These are phyloP conservation scores for Drosophila antonietae DNA, from an alignment of 2,888 invertebrate genomes.

Conservation along the genomic window DNA sequence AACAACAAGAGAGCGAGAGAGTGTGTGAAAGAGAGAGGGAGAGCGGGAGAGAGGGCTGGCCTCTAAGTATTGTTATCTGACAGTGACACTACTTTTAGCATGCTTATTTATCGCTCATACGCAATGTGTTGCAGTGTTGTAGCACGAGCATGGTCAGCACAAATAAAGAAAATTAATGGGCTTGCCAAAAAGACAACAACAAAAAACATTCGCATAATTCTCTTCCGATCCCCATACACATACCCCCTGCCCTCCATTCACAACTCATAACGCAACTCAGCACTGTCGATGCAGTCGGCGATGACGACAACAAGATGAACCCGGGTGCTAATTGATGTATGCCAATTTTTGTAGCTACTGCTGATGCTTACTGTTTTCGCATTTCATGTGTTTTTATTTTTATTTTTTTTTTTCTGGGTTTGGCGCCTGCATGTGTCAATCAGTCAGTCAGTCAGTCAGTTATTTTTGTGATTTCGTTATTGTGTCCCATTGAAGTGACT, in stretches of 20 bases:
- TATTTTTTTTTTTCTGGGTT: slow-evolving; percentile 16
- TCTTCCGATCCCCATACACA: background rate
- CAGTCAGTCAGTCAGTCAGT: slow-evolving; percentile 27
- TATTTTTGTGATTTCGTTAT: slow-evolving; percentile 8
- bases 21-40: slow-evolving; percentile 1
- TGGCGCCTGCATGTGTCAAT: slow-evolving; percentile 42
- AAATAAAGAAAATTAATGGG: slow-evolving; percentile 34
- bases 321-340: slow-evolving; percentile 39
- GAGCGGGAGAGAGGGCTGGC: slow-evolving; percentile 16
- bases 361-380: slow-evolving; percentile 18
- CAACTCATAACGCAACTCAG: background rate
- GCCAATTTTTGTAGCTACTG: slow-evolving; percentile 27
- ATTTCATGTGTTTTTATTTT: background rate
- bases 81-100: slow-evolving; percentile 51
- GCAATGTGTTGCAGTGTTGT: slow-evolving; percentile 39
- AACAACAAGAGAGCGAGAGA: background rate
- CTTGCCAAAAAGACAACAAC: slow-evolving; percentile 27
- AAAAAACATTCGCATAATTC: slow-evolving; percentile 17
- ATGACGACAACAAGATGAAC: slow-evolving; percentile 23
- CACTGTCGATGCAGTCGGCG: background rate
- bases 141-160: slow-evolving; percentile 11
- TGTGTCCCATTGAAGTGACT: slow-evolving; percentile 13
- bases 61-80: slow-evolving; percentile 61
- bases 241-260: too few relatives aligned
- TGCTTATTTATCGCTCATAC: slow-evolving; percentile 52